A percentile compares a stretch with the other conserved stretches of the same genome.
Evolutionary conservation across 2,888 invertebrate genomes (phyloP).

Genomic region (Heliconius ismenius): DNA sequence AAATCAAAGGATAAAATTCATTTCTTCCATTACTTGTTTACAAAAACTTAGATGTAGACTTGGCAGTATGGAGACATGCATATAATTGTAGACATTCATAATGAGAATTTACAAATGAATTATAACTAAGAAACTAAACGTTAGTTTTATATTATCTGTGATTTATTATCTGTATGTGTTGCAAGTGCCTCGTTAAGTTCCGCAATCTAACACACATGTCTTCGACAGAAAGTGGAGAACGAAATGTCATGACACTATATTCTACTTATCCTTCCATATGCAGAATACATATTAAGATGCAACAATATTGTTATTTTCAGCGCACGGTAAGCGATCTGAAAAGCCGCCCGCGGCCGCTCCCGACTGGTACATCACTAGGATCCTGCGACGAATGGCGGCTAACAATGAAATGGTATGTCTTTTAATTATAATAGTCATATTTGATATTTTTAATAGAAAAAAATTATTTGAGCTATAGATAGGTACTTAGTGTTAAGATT

Average conservation of each 20-base stretch:
- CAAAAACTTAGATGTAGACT: background rate
- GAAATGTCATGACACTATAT: background rate
- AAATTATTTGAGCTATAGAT: background rate
- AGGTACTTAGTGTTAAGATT: too few species aligned
- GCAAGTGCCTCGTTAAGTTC: too few species aligned
- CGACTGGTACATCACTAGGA: slow-evolving; percentile 71
- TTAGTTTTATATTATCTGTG: too few species aligned
- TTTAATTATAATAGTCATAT: background rate
- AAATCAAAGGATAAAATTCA: background rate
- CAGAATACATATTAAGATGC: background rate
- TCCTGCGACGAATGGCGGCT: slow-evolving; percentile 66
- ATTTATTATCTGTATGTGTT: too few species aligned
- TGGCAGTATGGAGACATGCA: too few species aligned
- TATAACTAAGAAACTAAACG: too few species aligned
- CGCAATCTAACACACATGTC: background rate
- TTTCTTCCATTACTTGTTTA: background rate
- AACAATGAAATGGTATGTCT: slow-evolving; percentile 63
- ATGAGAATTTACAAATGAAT: too few species aligned
- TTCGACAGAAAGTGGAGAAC: background rate
- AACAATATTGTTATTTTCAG: slow-evolving; percentile 70
- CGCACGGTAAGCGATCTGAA: slow-evolving; percentile 84
- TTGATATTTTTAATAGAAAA: background rate
- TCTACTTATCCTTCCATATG: too few species aligned
- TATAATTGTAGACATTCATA: too few species aligned
- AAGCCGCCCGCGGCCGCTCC: slow-evolving; percentile 64